Conservation (phyloP, 2,888 invertebrate species). For the Lobophora halterata region DNA sequence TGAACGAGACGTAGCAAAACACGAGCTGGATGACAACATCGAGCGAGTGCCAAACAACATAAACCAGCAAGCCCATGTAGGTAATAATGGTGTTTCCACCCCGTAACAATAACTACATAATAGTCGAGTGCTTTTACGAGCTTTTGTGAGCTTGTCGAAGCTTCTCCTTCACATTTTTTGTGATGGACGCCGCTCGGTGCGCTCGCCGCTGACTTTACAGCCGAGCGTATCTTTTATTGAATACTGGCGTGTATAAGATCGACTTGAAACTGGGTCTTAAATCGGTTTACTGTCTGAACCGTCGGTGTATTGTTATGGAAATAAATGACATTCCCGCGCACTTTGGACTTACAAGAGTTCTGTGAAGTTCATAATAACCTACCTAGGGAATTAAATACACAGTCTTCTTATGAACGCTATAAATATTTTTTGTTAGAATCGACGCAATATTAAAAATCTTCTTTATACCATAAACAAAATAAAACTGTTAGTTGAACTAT, state of each 20-base stretch:
- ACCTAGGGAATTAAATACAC: no score
- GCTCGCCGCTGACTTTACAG: conserved; percentile 58
- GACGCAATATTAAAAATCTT: no score
- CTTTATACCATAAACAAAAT: no score
- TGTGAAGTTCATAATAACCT: no score
- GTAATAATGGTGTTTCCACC: conserved; percentile 81
- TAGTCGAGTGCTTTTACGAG: conserved; percentile 80
- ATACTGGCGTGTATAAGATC: conserved; percentile 59
- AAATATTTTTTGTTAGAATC: no score
- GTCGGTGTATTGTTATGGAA: conserved; percentile 51
- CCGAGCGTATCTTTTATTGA: conserved; percentile 68
- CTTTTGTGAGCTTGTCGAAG: conserved; percentile 78
- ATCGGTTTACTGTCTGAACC: conserved; percentile 48
- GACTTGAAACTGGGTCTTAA: conserved; percentile 46
- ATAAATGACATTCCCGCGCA: conserved; percentile 47
- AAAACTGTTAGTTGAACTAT: no score
- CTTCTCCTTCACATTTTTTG: conserved; percentile 75
- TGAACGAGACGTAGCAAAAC: not conserved
- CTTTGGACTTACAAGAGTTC: no score
- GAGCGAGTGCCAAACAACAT: conserved; percentile 67
- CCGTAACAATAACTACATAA: conserved; percentile 80
- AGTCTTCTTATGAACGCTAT: no score
- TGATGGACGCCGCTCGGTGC: conserved; percentile 62
- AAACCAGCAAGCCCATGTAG: conserved; percentile 66
- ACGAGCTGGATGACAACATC: conserved; percentile 39